A percentile compares a stretch with the other conserved stretches of the same genome.
These are phyloP conservation scores for Pomacea maculata DNA, from an alignment of 1,140 invertebrate genomes.

Conservation along the genomic window DNA sequence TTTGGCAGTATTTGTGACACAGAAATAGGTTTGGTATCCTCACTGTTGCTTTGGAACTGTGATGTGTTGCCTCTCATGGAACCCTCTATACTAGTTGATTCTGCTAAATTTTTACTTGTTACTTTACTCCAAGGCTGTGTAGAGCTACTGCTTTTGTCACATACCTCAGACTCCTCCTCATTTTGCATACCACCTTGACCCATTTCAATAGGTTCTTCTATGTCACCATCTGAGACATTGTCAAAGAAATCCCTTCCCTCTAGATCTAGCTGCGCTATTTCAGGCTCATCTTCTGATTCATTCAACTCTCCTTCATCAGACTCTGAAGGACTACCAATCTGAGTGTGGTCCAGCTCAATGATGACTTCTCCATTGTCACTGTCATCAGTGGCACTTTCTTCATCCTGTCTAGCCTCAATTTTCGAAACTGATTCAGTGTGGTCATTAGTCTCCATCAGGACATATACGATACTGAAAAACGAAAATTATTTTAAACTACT, in stretches of 20 bases:
- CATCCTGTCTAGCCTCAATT: constrained; percentile 9
- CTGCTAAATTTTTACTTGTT: no score
- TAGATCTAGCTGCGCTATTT: constrained; percentile 4
- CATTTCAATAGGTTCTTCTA: no score
- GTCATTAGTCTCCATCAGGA: constrained; percentile 22
- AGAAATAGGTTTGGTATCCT: no score
- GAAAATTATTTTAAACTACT: no score
- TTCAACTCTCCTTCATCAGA: neutral
- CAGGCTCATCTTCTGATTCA: neutral
- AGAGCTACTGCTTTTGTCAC: no score
- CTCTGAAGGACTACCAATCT: constrained; percentile 12
- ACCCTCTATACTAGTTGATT: no score
- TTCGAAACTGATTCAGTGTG: neutral
- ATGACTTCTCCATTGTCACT: constrained; percentile 19
- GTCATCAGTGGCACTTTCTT: constrained; percentile 10
- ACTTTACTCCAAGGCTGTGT: no score
- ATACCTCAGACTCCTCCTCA: no score
- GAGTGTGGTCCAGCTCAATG: constrained; percentile 17
- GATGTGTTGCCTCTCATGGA: no score
- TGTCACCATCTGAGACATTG: neutral
- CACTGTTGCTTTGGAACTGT: no score
- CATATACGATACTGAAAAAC: constrained; percentile 2
- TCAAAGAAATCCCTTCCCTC: constrained; percentile 5
- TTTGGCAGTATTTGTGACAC: neutral
- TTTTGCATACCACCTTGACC: no score